Conservation (phyloP, 2,797 vertebrate genomes). For the Tadarida brasiliensis region DNA sequence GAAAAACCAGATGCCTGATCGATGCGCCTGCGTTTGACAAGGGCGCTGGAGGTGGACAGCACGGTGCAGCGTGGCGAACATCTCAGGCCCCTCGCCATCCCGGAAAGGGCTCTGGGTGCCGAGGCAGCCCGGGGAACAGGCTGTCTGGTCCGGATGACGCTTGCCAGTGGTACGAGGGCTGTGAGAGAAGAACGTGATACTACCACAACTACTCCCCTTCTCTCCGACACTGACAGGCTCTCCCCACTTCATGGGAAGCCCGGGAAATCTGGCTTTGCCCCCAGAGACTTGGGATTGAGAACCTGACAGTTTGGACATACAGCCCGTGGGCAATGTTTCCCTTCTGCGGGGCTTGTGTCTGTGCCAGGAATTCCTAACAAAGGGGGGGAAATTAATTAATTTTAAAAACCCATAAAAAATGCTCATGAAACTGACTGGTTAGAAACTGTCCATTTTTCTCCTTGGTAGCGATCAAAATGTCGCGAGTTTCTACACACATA, state of each 20-base stretch:
- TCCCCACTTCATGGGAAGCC: not conserved
- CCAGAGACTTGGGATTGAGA: conserved; percentile 73
- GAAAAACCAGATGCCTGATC: conserved; percentile 15
- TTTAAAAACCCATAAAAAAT: conserved; percentile 75
- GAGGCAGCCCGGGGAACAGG: not conserved
- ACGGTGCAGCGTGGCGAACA: fast-evolving
- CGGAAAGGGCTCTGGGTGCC: not conserved
- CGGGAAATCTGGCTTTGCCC: conserved; percentile 61
- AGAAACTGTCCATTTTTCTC: conserved; percentile 76
- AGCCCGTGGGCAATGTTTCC: conserved; percentile 80
- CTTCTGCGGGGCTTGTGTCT: conserved; percentile 70
- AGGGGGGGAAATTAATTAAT: conserved; percentile 81
- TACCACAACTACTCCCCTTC: not conserved
- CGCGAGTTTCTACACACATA: conserved; percentile 71
- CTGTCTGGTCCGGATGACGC: not conserved
- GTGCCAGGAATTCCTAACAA: conserved; percentile 83
- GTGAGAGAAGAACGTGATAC: not conserved
- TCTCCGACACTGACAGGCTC: conserved; percentile 30
- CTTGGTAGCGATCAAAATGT: conserved; percentile 74
- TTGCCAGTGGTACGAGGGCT: not conserved
- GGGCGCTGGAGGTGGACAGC: not conserved
- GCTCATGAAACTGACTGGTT: conserved; percentile 55
- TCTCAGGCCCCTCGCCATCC: not conserved
- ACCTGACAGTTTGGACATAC: conserved; percentile 82
- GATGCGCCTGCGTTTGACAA: not conserved